Conservation (phyloP, 2,888 invertebrate genomes). For the Polyommatus icarus region DNA sequence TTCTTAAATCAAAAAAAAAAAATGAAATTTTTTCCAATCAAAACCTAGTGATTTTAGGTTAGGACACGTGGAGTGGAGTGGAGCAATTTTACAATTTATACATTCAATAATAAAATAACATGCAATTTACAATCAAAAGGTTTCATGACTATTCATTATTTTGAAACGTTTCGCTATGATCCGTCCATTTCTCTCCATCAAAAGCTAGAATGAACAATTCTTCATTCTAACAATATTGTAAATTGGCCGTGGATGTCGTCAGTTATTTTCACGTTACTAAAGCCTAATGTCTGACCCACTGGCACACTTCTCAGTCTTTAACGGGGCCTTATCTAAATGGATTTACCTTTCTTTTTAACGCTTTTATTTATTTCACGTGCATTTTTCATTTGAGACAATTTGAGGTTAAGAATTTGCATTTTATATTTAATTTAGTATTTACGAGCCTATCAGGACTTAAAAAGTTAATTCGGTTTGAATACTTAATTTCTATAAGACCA, state of each 20-base stretch:
- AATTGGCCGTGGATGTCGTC: slow-evolving; percentile 1
- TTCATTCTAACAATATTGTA: background rate
- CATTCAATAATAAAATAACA: too few relatives aligned
- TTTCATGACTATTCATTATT: background rate
- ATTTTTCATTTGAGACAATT: slow-evolving; percentile 12
- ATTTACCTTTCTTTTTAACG: slow-evolving; percentile 24
- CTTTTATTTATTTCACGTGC: background rate
- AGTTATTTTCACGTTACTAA: slow-evolving; percentile 1
- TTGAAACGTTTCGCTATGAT: background rate
- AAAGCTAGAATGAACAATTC: background rate
- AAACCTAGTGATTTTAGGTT: too few relatives aligned
- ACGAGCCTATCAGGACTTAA: background rate
- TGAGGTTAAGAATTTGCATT: background rate
- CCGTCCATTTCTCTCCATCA: background rate
- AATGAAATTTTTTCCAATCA: too few relatives aligned
- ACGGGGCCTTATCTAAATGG: slow-evolving; percentile 15
- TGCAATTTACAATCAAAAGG: too few relatives aligned
- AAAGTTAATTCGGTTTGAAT: background rate
- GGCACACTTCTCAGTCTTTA: slow-evolving; percentile 22
- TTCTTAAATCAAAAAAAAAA: background rate
- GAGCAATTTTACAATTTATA: too few relatives aligned
- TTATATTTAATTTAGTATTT: background rate
- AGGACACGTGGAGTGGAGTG: too few relatives aligned
- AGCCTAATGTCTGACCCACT: slow-evolving; percentile 23
- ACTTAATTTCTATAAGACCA: too few relatives aligned